Conservation (phyloP, 2,888 invertebrate species). For the Xanthia icteritia region DNA sequence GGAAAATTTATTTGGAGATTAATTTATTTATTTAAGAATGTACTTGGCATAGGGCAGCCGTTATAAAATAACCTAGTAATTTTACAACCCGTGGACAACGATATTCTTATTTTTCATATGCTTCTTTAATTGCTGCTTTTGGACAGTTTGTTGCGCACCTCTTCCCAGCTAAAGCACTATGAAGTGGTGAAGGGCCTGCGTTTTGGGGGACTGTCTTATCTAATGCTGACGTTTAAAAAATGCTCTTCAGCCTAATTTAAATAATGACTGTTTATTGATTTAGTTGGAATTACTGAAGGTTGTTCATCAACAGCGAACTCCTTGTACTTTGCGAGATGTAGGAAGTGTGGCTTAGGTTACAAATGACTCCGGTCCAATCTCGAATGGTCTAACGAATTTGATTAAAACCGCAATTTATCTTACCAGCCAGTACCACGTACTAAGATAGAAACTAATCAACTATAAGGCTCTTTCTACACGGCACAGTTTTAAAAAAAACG, state of each 20-base stretch:
- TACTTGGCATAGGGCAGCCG: not conserved
- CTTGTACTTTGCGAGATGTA: not conserved
- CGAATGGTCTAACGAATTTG: not conserved
- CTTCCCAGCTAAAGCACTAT: not conserved
- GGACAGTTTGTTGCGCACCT: not conserved
- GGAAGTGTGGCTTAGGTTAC: not conserved
- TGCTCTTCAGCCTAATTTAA: not conserved
- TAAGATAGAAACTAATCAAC: constrained; percentile 10
- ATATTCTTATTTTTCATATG: not conserved
- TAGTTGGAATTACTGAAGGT: not conserved
- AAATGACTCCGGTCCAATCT: not conserved
- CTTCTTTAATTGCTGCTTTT: not conserved
- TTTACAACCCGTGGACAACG: not conserved
- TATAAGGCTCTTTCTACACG: not conserved
- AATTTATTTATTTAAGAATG: too few relatives aligned
- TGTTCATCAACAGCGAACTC: not conserved
- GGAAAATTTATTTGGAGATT: too few relatives aligned
- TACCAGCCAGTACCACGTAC: not conserved
- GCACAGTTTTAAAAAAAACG: too few relatives aligned
- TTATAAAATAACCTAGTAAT: not conserved
- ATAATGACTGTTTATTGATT: too few relatives aligned
- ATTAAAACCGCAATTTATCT: not conserved
- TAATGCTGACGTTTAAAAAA: not conserved
- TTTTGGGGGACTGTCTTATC: not conserved
- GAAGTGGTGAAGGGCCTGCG: not conserved